Evolutionary conservation across 2,888 invertebrate species (phyloP).

Genomic region (Strigamia maritima): DNA sequence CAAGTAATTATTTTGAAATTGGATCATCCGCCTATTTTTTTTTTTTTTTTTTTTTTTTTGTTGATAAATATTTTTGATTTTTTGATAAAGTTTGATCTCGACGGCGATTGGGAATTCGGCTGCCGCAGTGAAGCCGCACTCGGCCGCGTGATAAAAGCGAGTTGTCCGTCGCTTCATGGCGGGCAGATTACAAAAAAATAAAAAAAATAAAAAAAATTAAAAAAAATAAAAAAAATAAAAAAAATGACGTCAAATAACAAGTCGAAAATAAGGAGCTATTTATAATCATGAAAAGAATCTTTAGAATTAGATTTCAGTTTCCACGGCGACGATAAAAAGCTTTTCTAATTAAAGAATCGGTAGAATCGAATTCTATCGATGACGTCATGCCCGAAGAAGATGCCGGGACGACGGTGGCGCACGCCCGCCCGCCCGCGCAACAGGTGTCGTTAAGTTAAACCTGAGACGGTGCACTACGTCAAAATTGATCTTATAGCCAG

Average conservation of each 20-base stretch:
- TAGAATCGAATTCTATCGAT: not conserved
- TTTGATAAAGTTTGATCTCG: too few species aligned
- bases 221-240: not conserved
- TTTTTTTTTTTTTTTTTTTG: too few species aligned
- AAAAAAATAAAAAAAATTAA: too few species aligned
- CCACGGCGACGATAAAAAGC: not conserved
- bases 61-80: too few species aligned
- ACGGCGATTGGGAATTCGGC: too few species aligned
- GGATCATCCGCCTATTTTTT: too few species aligned
- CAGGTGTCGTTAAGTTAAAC: conserved; percentile 19
- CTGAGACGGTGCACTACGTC: not conserved
- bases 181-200: too few species aligned
- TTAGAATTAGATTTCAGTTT: not conserved
- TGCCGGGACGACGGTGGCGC: not conserved
- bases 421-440: not conserved
- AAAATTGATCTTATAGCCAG: not conserved
- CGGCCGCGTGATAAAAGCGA: too few species aligned
- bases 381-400: not conserved
- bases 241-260: not conserved
- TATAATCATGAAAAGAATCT: not conserved
- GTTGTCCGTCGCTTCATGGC: too few species aligned
- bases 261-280: not conserved
- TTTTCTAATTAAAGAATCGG: not conserved
- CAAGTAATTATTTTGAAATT: too few species aligned
- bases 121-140: too few species aligned